phyloP scores from a whole-genome alignment of 2,797 vertebrate genomes.

The Gastrophryne carolinensis region DNA sequence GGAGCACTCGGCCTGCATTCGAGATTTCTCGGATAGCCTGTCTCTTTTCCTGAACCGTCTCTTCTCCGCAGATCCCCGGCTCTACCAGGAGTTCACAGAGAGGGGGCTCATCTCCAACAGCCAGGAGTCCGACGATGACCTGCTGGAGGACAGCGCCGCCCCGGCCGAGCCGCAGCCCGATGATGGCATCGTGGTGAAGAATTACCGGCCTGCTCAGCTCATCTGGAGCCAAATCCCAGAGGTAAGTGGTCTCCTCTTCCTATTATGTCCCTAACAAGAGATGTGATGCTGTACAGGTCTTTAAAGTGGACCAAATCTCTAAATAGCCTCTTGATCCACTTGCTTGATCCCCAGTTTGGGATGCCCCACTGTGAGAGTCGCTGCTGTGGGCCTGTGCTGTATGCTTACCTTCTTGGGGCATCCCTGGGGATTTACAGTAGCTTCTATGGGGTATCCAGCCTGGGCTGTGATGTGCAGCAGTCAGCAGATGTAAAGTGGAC shows the following conservation, averaged over 20 bases:
- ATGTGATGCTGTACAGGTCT: too few species aligned
- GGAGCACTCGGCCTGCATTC: background rate
- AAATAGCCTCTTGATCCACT: too few species aligned
- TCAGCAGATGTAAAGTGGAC: too few species aligned
- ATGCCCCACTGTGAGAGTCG: too few species aligned
- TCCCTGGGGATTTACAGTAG: too few species aligned
- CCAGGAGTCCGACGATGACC: slow-evolving; percentile 80
- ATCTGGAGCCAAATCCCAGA: slow-evolving; percentile 94
- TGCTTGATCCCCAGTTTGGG: too few species aligned
- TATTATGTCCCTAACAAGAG: too few species aligned
- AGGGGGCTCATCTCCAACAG: slow-evolving; percentile 82
- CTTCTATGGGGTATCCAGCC: too few species aligned
- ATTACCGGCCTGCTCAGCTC: slow-evolving; percentile 78
- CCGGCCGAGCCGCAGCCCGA: slow-evolving; percentile 63
- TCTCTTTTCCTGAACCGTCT: background rate
- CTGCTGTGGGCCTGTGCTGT: too few species aligned
- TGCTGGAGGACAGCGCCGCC: slow-evolving; percentile 69
- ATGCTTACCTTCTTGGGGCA: too few species aligned
- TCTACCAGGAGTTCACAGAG: slow-evolving; percentile 95
- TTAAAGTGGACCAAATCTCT: too few species aligned
- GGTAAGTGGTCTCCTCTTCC: slow-evolving; percentile 66
- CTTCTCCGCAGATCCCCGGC: slow-evolving; percentile 75
- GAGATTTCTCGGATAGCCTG: background rate
- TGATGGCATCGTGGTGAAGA: slow-evolving; percentile 82
- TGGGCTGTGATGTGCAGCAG: too few species aligned